Conservation (phyloP, 2,113 vertebrate genomes). For the Regulus satrapa region DNA sequence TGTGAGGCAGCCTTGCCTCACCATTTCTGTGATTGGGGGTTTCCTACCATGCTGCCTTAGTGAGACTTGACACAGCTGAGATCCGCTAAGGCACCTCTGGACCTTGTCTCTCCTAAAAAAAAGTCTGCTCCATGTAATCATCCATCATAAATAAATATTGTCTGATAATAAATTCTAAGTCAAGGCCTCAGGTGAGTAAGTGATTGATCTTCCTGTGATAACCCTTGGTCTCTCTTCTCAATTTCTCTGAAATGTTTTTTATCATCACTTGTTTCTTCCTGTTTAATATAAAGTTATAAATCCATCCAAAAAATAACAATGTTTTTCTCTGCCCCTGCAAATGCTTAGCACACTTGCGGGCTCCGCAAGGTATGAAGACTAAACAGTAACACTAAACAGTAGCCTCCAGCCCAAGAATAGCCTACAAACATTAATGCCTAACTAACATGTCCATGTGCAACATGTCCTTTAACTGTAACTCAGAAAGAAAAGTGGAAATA, state of each 20-base stretch:
- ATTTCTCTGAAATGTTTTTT: background rate
- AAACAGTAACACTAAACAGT: background rate
- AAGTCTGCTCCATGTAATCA: background rate
- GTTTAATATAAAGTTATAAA: background rate
- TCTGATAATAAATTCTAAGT: background rate
- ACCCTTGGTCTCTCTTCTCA: background rate
- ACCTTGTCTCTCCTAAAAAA: background rate
- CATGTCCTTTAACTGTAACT: background rate
- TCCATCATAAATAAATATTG: background rate
- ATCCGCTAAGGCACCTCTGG: background rate
- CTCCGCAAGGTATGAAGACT: background rate
- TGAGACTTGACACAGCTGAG: background rate
- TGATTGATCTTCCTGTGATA: background rate
- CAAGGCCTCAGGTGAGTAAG: background rate
- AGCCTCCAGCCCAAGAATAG: background rate
- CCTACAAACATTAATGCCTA: background rate
- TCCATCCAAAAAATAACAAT: background rate
- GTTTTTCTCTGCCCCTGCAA: background rate
- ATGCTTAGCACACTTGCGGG: background rate
- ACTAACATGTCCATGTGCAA: background rate
- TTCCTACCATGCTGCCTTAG: background rate
- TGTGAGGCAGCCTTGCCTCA: background rate
- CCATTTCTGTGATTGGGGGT: background rate
- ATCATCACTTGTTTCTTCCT: background rate
- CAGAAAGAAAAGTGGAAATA: background rate